phyloP scores from a whole-genome alignment of 2,113 vertebrate genomes.

The Forbesichthys agassizii region DNA sequence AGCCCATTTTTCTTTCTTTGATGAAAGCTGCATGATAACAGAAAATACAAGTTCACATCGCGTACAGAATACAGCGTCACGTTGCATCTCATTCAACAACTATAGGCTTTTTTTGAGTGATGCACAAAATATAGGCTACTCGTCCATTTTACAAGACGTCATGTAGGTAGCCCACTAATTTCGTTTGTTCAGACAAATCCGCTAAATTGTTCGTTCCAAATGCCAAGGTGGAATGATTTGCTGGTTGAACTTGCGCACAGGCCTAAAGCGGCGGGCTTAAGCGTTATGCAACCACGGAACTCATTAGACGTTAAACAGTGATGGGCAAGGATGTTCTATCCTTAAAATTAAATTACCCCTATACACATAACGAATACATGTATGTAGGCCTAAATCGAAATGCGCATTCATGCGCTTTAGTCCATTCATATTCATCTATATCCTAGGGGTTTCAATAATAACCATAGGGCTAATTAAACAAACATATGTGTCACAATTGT shows the following conservation, averaged over 20 bases:
- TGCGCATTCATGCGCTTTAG: no score
- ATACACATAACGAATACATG: not conserved
- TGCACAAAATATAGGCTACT: not conserved
- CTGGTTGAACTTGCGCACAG: slow-evolving; percentile 14
- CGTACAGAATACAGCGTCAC: slow-evolving; percentile 21
- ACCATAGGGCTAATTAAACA: not conserved
- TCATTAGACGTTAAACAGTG: slow-evolving; percentile 34
- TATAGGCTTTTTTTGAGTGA: not conserved
- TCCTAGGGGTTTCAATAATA: not conserved
- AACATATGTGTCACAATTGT: no score
- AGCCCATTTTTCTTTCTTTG: slow-evolving; percentile 82
- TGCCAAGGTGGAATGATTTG: slow-evolving; percentile 25
- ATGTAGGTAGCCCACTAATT: no score
- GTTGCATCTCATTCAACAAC: not conserved
- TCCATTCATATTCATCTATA: no score
- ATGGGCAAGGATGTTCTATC: not conserved
- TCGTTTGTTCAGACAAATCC: not conserved
- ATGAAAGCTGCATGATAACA: slow-evolving; percentile 74
- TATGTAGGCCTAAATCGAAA: no score
- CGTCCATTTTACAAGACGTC: not conserved
- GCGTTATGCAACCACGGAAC: slow-evolving; percentile 59
- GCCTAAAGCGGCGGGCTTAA: slow-evolving; percentile 50
- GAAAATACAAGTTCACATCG: slow-evolving; percentile 30
- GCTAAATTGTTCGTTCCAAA: slow-evolving; percentile 1
- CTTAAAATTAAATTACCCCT: not conserved